Base-by-base conservation (phyloP, 2,888 invertebrate genomes). In the Volucella bombylans region DNA sequence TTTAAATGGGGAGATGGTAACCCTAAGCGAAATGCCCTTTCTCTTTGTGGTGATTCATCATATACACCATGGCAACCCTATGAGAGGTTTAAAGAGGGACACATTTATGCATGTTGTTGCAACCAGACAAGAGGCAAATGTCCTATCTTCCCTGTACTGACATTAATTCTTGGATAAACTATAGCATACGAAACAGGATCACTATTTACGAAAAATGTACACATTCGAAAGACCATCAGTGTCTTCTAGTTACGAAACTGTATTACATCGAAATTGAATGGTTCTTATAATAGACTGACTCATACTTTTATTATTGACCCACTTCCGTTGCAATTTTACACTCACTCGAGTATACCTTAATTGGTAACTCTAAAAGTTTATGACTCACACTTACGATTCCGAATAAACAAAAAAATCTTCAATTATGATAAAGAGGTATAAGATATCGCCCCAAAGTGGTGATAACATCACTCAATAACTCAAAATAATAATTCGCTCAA, bases 311-410 rank as follows among this genome's bases (percentile, higher is more conserved):
- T 49, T 38, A 9, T 47, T 52, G 76, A 14, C 61, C 76, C 50
- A 76, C 52, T 76, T 68, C 61, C 55, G 55, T 11, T 47, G 47
- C 15, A 15, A 9, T 41, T 64, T 55, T 43, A 59, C 31, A 39
- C 15, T 41, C 45, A 59, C 18, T 31, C 14, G n/a, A 14, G 8
- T 1, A 49, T 14, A 49, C n/a, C 18, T 15, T 3, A n/a, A 10
- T 45, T 39, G 61, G 38, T 59, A 9, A 41, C 12, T 10, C 4
- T 2, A 23, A 41, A 23, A n/a, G 12, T 76, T 64, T 57, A 78
- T 78, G 69, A 78, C 64, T 78, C 69, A 78, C 14, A 8, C 52
- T 14, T 23, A 15, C 15, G 41, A 55, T 77, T 69, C 41, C 43
- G 14, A 45, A 45, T 50, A 23, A 61, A 69, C 12, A 57, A 49